Base-by-base conservation (phyloP, 1,140 invertebrate genomes). In the Berghia stephanieae region DNA sequence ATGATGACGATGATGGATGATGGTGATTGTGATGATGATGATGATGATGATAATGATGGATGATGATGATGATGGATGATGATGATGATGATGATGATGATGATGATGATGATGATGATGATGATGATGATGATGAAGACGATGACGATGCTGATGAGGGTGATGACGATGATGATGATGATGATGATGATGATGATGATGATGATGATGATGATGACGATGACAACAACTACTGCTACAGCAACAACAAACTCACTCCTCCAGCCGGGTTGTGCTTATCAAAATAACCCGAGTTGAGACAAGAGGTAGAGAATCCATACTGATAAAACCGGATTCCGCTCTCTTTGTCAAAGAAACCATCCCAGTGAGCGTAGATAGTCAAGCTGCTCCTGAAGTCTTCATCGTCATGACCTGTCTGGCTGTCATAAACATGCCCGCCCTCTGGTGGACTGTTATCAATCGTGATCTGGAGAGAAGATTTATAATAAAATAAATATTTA, bases 311-410 rank as follows among this genome's bases (percentile, higher is more conserved):
- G 55, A 81, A 77, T 31, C 52, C 76, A 55, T 81, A 82, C 73
- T 79, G 78, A 57, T 84, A 84, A 49, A 81, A 80, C 49, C 70
- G 57, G 16, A 84, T 76, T n/a, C 81, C 82, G 77, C 82, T 83
- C 60, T 84, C 83, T 52, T 70, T 77, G 67, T 84, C 83, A 83
- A 83, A 81, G 67, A 83, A 84, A 4, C 79, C 78, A 5, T 77
- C 75, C 83, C 83, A 84, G 68, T 82, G 46, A 10, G 76, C 82
- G 42, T 57, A 44, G 6, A 84, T 27, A 2, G 49, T 71, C 24
- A 36, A 55, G 43, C 34, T 70, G 24, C 67, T 46, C 72, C 82
- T 79, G 55, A 77, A 84, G 69, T 84, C 83, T 5, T 80, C 38
- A 46, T 84, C 82, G 21, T 70, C 49, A 8, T 43, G 71, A 21